Evolutionary conservation across 2,888 invertebrate species (phyloP), one percentile per base, ranked within the genome.

Genomic region (Anarsia innoxiella): DNA sequence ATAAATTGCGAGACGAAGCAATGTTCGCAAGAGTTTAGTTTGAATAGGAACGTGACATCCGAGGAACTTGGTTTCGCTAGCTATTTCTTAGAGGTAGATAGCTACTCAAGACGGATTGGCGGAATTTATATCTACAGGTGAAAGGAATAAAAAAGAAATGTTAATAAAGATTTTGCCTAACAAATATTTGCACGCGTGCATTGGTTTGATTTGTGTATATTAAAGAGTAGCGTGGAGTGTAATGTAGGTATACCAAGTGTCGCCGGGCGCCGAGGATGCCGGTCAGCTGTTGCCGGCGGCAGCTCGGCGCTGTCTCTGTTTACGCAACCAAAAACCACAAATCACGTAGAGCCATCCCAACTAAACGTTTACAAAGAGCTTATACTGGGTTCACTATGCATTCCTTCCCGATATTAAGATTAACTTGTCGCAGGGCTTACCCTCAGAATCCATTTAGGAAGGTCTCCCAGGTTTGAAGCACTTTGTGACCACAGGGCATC

Each of bases 291-390:
- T 27, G 28, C 27, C 19, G 36, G 44, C 32, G 39, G 30, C 43
- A 39, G 45, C 41, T 34, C 44, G n/a, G 2, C 26, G n/a, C 12
- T 8, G 2, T 1, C 16, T 4, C 48, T 63, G 58, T 64, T 69
- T 65, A 58, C 46, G 53, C 49, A 46, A 48, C 49, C 53, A 50
- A 56, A 62, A 58, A 58, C 65, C 67, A 65, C 66, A 74, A 69
- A 73, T 71, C 65, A 65, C 64, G 57, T 53, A 48, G 39, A 51
- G 49, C 57, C 56, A 54, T 55, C 45, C 50, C 47, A 52, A 56
- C 61, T 56, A 59, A 62, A 58, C 53, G 59, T 42, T 58, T 46
- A 44, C 51, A 46, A 45, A 58, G 53, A 56, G 49, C 53, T 51
- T 51, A 58, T 51, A 50, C 44, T 38, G 43, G n/a, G 50, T 46